These are phyloP conservation scores for Zele albiditarsus DNA, from an alignment of 2,888 invertebrate genomes.

Conservation along the genomic window DNA sequence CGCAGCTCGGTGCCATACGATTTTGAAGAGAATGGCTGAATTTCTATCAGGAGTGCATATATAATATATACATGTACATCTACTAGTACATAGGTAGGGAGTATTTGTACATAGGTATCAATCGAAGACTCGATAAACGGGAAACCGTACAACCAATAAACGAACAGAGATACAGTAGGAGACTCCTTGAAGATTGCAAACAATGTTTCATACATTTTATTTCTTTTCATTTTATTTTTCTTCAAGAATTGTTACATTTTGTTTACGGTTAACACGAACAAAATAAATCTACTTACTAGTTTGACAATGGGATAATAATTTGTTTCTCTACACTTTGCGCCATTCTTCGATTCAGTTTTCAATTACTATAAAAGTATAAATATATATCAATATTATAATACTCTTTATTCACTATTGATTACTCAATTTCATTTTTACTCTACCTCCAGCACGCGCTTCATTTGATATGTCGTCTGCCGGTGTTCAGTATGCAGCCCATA, in stretches of 20 bases:
- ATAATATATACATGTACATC: neutral
- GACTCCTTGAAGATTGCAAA: neutral
- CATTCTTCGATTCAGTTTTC: neutral
- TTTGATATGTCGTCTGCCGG: neutral
- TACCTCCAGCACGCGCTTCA: neutral
- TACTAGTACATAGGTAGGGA: neutral
- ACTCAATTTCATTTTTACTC: neutral
- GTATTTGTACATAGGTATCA: neutral
- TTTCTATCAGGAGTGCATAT: neutral
- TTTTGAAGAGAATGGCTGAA: constrained; percentile 5
- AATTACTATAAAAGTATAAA: too few species aligned
- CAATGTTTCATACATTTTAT: neutral
- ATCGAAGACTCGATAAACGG: constrained; percentile 6
- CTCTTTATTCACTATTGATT: constrained; percentile 2
- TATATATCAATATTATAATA: neutral
- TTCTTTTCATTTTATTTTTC: neutral
- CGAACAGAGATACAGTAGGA: neutral
- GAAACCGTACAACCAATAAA: neutral
- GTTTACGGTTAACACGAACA: neutral
- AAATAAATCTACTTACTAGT: constrained; percentile 5
- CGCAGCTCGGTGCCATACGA: constrained; percentile 7
- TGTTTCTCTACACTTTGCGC: neutral
- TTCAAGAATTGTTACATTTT: neutral
- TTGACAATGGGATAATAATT: neutral
- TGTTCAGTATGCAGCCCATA: constrained; percentile 17